phyloP scores from a whole-genome alignment of 2,113 vertebrate species.

The Phyllostomus hastatus region DNA sequence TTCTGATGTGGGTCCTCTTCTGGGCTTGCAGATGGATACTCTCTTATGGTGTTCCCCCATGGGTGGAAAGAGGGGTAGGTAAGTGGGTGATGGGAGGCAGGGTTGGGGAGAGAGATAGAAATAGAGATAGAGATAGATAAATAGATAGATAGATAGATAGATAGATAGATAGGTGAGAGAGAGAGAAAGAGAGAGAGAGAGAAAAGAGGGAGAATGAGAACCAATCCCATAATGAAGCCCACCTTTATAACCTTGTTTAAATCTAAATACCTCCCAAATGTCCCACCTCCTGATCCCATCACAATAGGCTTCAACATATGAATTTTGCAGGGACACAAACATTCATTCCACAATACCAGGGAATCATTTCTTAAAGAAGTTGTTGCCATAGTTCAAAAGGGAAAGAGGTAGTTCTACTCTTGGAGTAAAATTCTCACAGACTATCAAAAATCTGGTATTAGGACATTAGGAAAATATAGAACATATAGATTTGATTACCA shows the following conservation, averaged over 20 bases:
- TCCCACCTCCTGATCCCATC: not conserved
- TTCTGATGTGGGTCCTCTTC: not conserved
- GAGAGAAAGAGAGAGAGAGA: not conserved
- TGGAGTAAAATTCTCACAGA: not conserved
- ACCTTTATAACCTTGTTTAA: not conserved
- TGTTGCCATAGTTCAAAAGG: not conserved
- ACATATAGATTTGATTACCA: not conserved
- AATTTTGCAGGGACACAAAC: not conserved
- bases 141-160: not conserved
- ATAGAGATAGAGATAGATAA: not conserved
- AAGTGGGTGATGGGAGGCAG: not conserved
- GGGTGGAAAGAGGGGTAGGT: not conserved
- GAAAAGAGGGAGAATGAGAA: not conserved
- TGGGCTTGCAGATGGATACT: not conserved
- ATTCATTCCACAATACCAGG: not conserved
- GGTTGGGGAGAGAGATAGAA: not conserved
- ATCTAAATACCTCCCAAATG: not conserved
- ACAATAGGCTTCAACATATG: not conserved
- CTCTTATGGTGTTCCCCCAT: not conserved
- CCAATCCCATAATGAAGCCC: not conserved
- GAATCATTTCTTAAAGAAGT: not conserved
- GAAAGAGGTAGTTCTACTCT: not conserved
- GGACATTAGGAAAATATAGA: not conserved
- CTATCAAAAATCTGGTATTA: not conserved
- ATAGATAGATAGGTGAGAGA: not conserved